Percentiles rank a stretch among this genome's conserved stretches.
Conservation (phyloP, 1,140 invertebrate genomes). For the Drosophila virilis region DNA sequence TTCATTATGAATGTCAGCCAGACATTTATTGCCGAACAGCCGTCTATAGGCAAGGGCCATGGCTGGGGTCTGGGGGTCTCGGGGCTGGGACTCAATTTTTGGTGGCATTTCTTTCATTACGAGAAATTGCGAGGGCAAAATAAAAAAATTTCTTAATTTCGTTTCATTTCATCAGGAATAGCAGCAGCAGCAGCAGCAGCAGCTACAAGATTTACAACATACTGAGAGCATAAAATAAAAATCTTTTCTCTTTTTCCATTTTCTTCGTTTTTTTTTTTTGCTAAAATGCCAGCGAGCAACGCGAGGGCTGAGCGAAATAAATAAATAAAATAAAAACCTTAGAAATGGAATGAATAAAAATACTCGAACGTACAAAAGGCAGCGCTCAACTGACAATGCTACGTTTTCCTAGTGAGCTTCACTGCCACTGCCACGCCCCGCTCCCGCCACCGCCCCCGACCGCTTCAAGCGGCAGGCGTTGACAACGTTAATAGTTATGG, state of each 20-base stretch:
- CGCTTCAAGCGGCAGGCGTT: conserved; percentile 35
- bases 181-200: conserved; percentile 54
- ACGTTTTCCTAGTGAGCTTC: not conserved
- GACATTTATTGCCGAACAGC: conserved; percentile 54
- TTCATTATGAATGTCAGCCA: conserved; percentile 73
- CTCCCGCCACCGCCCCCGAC: not conserved
- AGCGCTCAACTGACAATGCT: conserved; percentile 41
- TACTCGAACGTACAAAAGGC: conserved; percentile 76
- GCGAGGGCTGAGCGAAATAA: conserved; percentile 58
- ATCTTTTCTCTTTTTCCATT: conserved; percentile 63
- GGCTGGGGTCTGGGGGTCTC: no score
- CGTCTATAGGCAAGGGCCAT: conserved; percentile 1
- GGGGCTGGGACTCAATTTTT: conserved; percentile 3
- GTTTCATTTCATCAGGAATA: conserved; percentile 73
- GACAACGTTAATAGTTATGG: conserved; percentile 65
- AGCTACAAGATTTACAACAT: conserved; percentile 80
- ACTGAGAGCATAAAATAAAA: conserved; percentile 81
- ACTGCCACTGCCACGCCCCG: conserved; percentile 1
- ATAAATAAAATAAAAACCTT: conserved; percentile 72
- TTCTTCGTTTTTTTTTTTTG: conserved; percentile 6
- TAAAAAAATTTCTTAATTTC: conserved; percentile 78
- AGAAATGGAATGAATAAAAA: conserved; percentile 78
- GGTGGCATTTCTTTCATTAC: conserved; percentile 78
- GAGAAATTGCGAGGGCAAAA: conserved; percentile 67
- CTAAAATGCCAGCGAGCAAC: conserved; percentile 12